These are phyloP conservation scores for Channallabes apus DNA, from an alignment of 2,797 vertebrate genomes.

Conservation along the genomic window DNA sequence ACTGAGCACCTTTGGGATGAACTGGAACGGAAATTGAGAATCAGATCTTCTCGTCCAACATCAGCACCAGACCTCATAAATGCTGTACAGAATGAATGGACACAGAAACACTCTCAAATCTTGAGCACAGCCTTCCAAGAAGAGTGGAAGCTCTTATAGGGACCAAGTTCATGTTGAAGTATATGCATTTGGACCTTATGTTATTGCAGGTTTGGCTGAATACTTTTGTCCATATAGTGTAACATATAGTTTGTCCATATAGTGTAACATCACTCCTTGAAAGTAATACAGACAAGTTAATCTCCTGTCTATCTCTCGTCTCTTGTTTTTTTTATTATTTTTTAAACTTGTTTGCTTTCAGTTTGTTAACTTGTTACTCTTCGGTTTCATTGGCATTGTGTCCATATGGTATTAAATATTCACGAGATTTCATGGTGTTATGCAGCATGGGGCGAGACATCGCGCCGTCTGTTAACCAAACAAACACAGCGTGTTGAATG, in stretches of 20 bases:
- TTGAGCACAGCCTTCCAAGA: no score
- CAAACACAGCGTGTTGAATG: slow-evolving; percentile 34
- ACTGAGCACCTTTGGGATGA: no score
- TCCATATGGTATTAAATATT: slow-evolving; percentile 39
- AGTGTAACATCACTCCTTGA: neutral
- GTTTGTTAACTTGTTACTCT: neutral
- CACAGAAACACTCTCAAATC: no score
- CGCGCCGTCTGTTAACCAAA: slow-evolving; percentile 29
- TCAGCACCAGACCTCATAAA: no score
- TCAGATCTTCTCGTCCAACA: no score
- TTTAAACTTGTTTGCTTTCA: neutral
- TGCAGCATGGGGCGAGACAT: slow-evolving; percentile 25
- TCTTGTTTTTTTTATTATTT: neutral
- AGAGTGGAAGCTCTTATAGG: no score
- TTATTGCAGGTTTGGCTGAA: no score
- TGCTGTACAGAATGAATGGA: no score
- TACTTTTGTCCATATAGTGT: no score
- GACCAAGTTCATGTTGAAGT: no score
- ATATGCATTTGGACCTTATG: no score
- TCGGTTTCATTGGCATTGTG: neutral
- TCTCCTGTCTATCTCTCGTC: neutral
- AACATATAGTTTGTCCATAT: neutral
- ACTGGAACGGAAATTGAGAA: no score
- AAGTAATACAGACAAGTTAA: neutral
- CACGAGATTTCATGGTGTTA: slow-evolving; percentile 16